These are phyloP conservation scores for Calycopis cecrops DNA, from an alignment of 1,140 invertebrate species.

Conservation along the genomic window DNA sequence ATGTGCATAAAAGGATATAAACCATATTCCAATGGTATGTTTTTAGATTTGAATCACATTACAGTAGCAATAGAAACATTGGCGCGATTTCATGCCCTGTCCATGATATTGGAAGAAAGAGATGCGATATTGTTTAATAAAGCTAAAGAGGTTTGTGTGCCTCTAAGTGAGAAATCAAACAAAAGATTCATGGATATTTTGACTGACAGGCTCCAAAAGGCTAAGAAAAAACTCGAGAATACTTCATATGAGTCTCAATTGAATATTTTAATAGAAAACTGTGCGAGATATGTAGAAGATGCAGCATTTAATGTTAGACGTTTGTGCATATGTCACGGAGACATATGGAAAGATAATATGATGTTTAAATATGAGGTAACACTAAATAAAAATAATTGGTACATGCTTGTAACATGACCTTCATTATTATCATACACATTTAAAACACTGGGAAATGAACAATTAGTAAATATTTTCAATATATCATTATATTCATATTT, in stretches of 20 bases:
- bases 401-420: no score
- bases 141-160: constrained; percentile 40
- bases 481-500: neutral
- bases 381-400: neutral
- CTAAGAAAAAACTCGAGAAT: constrained; percentile 39
- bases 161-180: constrained; percentile 41
- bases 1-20: constrained; percentile 46
- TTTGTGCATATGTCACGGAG: constrained; percentile 55
- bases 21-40: constrained; percentile 39
- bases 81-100: constrained; percentile 53
- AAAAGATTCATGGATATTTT: constrained; percentile 52
- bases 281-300: constrained; percentile 34
- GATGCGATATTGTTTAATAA: constrained; percentile 35
- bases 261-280: constrained; percentile 34
- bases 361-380: constrained; percentile 57
- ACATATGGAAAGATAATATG: constrained; percentile 67
- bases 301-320: constrained; percentile 25
- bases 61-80: constrained; percentile 41
- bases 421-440: no score
- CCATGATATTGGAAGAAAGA: constrained; percentile 45
- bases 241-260: constrained; percentile 40
- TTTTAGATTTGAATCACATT: constrained; percentile 50
- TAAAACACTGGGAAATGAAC: no score
- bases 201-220: constrained; percentile 50
- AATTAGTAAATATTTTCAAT: no score